Base-by-base conservation (phyloP, 2,888 invertebrate species). In the Adineta ricciae region DNA sequence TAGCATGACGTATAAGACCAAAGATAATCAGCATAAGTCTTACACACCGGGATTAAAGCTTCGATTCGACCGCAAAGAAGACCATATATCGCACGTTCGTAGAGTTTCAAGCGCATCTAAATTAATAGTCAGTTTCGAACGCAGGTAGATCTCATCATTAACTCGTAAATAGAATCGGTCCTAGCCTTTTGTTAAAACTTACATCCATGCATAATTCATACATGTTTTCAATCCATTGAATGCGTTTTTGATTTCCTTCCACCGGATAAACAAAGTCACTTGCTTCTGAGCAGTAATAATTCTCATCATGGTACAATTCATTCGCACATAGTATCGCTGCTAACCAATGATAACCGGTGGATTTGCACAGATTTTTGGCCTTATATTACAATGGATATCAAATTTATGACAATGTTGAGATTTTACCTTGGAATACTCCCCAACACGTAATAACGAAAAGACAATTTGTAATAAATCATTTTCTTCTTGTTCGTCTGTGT, bases 21-120 rank as follows among this genome's bases (percentile, higher is more conserved):
- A 46, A 97, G 91, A 86, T 94, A 91, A 90, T 97, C 97, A 88
- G 95, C 94, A 96, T 96, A 97, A 46, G 93, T 93, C n/a, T 92
- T 87, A 86, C 95, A 94, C 21, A 94, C 93, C 0, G 93, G 92
- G 64, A 96, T 90, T n/a, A 96, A 90, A 11, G 94, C 93, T 50
- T 93, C 92, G 72, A 96, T 90, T 89, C 96, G 94, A 0, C 97
- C 97, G 90, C 95, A 95, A 83, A 96, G 92, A 83, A 94, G 92
- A 3, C 93, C 95, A 86, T 94, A 92, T 27, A 94, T 92, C 8
- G 95, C 95, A 86, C 91, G 89, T 88, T 92, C 92, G 86, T 88
- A 88, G 1, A 78, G 24, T 78, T 78, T 78, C n/a, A 78, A 41
- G 11, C 73, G 73, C 41, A 41, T 41, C 73, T 78, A 78, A 36